A percentile compares a stretch with the other conserved stretches of the same genome.
phyloP scores from a whole-genome alignment of 2,113 vertebrate species.

The Ibidorhyncha struthersii region DNA sequence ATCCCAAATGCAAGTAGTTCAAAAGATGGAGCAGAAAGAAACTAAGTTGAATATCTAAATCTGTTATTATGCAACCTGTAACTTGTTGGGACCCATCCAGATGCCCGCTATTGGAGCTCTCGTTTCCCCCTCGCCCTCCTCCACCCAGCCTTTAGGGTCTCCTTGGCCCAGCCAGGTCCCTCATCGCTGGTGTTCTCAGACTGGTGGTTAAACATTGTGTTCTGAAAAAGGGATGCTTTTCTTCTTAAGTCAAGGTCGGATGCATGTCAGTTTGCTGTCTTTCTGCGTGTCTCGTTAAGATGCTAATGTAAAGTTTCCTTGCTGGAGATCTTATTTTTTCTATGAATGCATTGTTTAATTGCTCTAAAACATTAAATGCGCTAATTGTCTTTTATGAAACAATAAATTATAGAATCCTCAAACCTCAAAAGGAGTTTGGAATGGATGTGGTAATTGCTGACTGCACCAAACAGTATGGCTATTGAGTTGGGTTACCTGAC shows the following conservation, averaged over 20 bases:
- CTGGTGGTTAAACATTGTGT: not conserved
- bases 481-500: constrained; percentile 55
- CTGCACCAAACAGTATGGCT: constrained; percentile 1
- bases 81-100: not conserved
- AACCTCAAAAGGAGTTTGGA: not conserved
- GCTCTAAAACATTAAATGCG: not conserved
- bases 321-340: not conserved
- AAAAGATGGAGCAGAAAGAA: not conserved
- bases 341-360: rapidly evolving
- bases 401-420: constrained; percentile 4
- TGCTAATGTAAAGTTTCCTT: not conserved
- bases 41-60: not conserved
- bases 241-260: not conserved
- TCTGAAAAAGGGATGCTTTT: not conserved
- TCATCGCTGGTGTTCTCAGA: not conserved
- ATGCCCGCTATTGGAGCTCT: not conserved
- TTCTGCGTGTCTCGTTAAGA: not conserved
- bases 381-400: not conserved
- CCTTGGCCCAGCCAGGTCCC: not conserved
- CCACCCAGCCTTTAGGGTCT: not conserved
- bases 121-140: not conserved
- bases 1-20: not conserved
- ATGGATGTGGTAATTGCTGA: not conserved
- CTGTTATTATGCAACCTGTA: not conserved
- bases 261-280: not conserved